phyloP scores from a whole-genome alignment of 2,113 vertebrate species.

The Ceratotherium simum region DNA sequence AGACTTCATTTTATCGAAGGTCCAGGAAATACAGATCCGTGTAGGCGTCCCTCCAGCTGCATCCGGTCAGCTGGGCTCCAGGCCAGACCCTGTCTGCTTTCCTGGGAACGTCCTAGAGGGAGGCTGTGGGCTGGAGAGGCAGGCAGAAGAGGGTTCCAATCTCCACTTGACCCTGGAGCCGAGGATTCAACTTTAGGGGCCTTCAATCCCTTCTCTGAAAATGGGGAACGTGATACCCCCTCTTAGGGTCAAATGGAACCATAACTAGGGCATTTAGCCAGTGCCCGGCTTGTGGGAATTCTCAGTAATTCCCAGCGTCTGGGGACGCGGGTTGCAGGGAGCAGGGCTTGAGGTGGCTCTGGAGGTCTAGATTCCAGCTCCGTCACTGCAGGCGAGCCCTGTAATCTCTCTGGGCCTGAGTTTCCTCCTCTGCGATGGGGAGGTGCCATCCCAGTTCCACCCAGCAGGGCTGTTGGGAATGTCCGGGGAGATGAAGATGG shows the following conservation, averaged over 20 bases:
- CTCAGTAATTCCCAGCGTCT: rapidly evolving
- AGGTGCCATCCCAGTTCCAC: no score
- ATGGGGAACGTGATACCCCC: not conserved
- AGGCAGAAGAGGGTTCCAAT: not conserved
- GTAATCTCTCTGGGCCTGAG: not conserved
- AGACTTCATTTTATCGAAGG: not conserved
- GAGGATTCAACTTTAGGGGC: not conserved
- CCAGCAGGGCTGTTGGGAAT: no score
- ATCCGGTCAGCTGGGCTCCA: not conserved
- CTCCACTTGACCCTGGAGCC: not conserved
- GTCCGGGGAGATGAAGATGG: rapidly evolving
- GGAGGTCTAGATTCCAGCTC: not conserved
- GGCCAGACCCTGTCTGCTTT: not conserved
- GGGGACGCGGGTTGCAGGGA: rapidly evolving
- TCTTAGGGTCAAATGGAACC: not conserved
- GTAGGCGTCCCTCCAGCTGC: not conserved
- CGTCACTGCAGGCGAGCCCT: not conserved
- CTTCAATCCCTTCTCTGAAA: not conserved
- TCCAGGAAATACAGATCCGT: not conserved
- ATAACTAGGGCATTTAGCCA: rapidly evolving
- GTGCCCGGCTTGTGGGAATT: not conserved
- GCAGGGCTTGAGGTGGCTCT: not conserved
- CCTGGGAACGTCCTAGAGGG: not conserved
- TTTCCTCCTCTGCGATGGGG: not conserved
- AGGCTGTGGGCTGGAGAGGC: not conserved